phyloP scores from a whole-genome alignment of 2,113 vertebrate genomes.

The Neopipo cinnamomea region DNA sequence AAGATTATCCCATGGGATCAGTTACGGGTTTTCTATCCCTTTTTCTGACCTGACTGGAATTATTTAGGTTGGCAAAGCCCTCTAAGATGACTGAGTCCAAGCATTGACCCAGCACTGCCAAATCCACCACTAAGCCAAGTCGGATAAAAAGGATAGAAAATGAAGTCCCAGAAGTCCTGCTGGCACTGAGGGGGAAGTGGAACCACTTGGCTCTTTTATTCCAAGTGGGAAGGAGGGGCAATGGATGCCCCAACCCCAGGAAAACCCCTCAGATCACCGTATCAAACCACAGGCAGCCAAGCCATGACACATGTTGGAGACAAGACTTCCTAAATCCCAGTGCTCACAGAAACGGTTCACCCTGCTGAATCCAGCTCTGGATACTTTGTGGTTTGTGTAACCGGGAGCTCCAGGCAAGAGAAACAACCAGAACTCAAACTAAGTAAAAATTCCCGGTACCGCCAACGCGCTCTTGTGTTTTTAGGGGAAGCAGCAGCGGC shows the following conservation, averaged over 20 bases:
- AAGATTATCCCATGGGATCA: background rate
- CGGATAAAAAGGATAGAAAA: background rate
- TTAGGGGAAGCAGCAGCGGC: background rate
- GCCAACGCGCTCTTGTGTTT: background rate
- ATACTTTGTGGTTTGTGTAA: background rate
- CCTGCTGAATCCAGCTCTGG: background rate
- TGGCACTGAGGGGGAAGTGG: background rate
- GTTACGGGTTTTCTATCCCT: background rate
- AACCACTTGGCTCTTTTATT: background rate
- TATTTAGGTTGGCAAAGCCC: background rate
- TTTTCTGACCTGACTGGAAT: background rate
- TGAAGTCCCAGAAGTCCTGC: background rate
- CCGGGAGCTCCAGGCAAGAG: constrained; percentile 18
- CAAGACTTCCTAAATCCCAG: background rate
- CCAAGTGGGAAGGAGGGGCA: background rate
- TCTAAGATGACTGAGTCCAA: background rate
- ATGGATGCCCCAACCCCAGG: background rate
- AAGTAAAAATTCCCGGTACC: background rate
- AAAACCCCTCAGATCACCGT: background rate
- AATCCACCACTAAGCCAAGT: background rate
- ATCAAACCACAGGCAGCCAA: background rate
- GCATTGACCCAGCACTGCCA: background rate
- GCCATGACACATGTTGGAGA: background rate
- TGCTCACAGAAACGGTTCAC: background rate
- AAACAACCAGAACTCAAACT: background rate